Evolutionary conservation across 1,140 invertebrate species (phyloP).

Genomic region (Euwallacea similis): DNA sequence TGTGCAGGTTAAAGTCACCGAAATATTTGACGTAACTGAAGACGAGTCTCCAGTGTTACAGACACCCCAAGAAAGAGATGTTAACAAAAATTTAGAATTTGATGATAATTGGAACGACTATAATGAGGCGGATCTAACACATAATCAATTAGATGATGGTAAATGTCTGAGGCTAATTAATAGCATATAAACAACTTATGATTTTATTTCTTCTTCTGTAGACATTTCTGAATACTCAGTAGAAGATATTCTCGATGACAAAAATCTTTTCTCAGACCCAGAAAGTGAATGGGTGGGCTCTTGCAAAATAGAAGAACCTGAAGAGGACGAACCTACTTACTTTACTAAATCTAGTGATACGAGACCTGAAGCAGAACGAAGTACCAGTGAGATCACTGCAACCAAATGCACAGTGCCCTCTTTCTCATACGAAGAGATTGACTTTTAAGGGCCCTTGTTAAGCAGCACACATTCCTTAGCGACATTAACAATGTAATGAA

Average conservation of each 20-base stretch:
- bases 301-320: conserved; percentile 49
- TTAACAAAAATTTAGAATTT: conserved; percentile 57
- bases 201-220: neutral
- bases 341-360: conserved; percentile 21
- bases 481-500: too few relatives aligned
- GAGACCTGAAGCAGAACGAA: conserved; percentile 44
- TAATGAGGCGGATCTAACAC: neutral
- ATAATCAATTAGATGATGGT: conserved; percentile 1
- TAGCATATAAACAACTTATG: neutral
- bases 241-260: conserved; percentile 55
- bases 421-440: conserved; percentile 34
- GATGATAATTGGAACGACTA: conserved; percentile 59
- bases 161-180: neutral
- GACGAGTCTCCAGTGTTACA: conserved; percentile 57
- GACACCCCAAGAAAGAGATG: conserved; percentile 54
- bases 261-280: conserved; percentile 61
- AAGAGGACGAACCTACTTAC: conserved; percentile 28
- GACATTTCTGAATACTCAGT: conserved; percentile 55
- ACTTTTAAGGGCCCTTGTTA: conserved; percentile 10
- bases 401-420: conserved; percentile 24
- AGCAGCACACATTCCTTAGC: too few relatives aligned
- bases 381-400: neutral
- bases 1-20: conserved; percentile 74
- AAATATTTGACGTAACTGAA: conserved; percentile 84
- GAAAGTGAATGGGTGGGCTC: conserved; percentile 62